These are phyloP conservation scores for Nasonia giraulti DNA, from an alignment of 1,140 invertebrate species.

Conservation along the genomic window DNA sequence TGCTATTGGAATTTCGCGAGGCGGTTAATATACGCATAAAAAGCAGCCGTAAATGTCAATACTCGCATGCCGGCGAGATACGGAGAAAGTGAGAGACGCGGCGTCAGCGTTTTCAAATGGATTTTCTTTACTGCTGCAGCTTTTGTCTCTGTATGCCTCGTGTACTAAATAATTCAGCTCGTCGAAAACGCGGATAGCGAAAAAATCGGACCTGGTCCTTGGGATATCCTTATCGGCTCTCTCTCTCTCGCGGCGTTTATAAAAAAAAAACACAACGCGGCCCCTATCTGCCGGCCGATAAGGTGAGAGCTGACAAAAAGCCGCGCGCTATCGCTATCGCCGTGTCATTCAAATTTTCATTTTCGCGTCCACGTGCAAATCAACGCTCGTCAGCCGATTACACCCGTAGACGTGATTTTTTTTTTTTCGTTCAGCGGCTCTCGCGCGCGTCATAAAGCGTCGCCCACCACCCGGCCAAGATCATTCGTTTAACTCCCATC, in stretches of 20 bases:
- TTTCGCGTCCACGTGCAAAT: background rate
- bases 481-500: constrained; percentile 11
- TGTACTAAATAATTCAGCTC: too few relatives aligned
- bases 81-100: background rate
- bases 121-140: background rate
- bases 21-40: background rate
- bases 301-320: background rate
- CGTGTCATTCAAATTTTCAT: background rate
- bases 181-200: too few relatives aligned
- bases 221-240: background rate
- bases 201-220: background rate
- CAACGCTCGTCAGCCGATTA: background rate
- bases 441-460: background rate
- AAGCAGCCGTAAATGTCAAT: constrained; percentile 14
- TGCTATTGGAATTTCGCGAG: constrained; percentile 20
- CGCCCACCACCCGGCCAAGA: background rate
- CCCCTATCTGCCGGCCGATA: background rate
- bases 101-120: background rate
- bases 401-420: constrained; percentile 25
- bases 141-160: too few relatives aligned
- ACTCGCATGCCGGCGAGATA: background rate
- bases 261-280: background rate
- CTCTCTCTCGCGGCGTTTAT: background rate
- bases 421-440: constrained; percentile 15
- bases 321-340: background rate